Base-by-base conservation (phyloP, 2,797 vertebrate species). In the Anguilla obscura region DNA sequence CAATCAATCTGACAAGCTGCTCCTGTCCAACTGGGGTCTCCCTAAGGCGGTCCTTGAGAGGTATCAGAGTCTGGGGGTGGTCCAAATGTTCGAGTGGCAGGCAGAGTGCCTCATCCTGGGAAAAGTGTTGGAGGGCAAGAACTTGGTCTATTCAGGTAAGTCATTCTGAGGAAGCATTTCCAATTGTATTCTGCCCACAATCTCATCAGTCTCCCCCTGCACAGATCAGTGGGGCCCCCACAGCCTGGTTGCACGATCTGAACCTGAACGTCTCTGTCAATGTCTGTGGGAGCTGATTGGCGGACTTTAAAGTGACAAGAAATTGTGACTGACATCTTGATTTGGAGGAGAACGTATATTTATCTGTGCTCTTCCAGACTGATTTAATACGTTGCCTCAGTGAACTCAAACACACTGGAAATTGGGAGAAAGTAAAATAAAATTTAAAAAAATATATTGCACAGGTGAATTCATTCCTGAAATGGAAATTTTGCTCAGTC, bases 11-110 rank as follows among this genome's bases (percentile, higher is more conserved):
- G 97, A 98, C 90, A 97, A 97, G 91, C 94, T 99, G 88, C 94
- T 98, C 3, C 93, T 99, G 87, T 97, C 97, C 91, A 99, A 95
- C 66, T 99, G 98, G 98, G 97, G 97, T 88, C 97, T 99, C 84
- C 98, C 98, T 30, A 95, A 94, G 90, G 94, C 95, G 3, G 96
- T 99, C 86, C 91, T 99, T 89, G 95, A 98, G 87, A 96, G 96
- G 90, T 99, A 99, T 89, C 95, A 95, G 90, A 96, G 96, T 88
- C 94, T 98, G 16, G 96, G 97, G 85, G 97, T 99, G 84, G 95
- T 95, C 84, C 96, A 90, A 89, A 99, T 99, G 97, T 99, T 99
- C 91, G 97, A 98, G 88, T 99, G 98, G 99, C 98, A 99, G 93
- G 98, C 98, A 90, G 97, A 99, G 91, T 99, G 99, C 88, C 97